Base-by-base conservation (phyloP, 2,113 vertebrate species). In the Lepisosteus osseus region DNA sequence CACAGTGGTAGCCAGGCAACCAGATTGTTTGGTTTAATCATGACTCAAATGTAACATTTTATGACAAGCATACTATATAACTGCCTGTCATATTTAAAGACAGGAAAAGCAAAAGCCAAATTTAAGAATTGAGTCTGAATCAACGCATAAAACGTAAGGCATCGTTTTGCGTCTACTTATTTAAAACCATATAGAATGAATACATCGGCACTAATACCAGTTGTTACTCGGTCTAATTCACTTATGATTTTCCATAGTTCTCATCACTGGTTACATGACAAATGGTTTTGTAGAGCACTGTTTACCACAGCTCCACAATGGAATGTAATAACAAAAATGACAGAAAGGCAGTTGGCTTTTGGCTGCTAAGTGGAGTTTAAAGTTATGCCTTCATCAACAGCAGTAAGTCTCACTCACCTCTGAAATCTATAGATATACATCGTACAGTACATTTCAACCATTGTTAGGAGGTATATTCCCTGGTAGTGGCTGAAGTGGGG, bases 1-100 rank as follows among this genome's bases (percentile, higher is more conserved):
- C 90, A 91, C 90, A 78, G 84, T 78, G 77, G 86, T 79, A 87
- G 87, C 90, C 86, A 75, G 86, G 79, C 57, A 76, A 76, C 79
- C 78, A 63, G 74, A 61, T 54, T 54, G 79, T 78, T 74, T 80
- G 81, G 83, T 81, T 85, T 85, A 51, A 76, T 86, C 78, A 80
- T 76, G 76, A 83, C 72, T 51, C 47, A 65, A 76, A 78, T 76
- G 80, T 84, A 86, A 87, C 84, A 78, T 82, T 86, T 85, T 78
- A 86, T 78, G 68, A 3, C 73, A 80, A 74, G 63, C 41, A 40
- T 75, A 72, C 80, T 78, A 79, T 83, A 74, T 78, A 80, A 85
- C 87, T 71, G 82, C 76, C 81, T 44, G 17, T 87, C 83, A 82
- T 69, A 55, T 71, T 80, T 79, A 75, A 76, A 80, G 82, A 79